These are phyloP conservation scores for Ferdinandea cuprea DNA, from an alignment of 2,888 invertebrate species.

Conservation along the genomic window DNA sequence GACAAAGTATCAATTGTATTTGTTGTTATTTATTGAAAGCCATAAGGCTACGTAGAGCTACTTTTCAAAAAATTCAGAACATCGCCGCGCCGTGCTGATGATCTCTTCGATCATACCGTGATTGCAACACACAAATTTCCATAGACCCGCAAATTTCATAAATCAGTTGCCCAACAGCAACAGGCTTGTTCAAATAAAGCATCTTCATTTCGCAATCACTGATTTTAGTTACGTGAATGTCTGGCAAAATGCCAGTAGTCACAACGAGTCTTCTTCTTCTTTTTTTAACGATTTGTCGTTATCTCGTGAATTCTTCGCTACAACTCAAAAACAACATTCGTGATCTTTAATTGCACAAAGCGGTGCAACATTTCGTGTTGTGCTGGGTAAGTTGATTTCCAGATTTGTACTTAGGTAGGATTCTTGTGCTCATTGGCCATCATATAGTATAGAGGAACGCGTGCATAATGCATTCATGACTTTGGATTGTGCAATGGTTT, in stretches of 20 bases:
- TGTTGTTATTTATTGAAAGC: too few relatives aligned
- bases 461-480: conserved; percentile 51
- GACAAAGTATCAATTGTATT: too few relatives aligned
- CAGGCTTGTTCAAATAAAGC: conserved; percentile 23
- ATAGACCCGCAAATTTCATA: too few relatives aligned
- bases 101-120: too few relatives aligned
- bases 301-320: conserved; percentile 2
- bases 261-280: conserved; percentile 10
- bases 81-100: too few relatives aligned
- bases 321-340: conserved; percentile 27
- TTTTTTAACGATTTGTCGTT: conserved; percentile 9
- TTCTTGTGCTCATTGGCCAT: conserved; percentile 28
- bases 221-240: conserved; percentile 18
- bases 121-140: too few relatives aligned
- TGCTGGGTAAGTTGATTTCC: neutral
- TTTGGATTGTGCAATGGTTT: conserved; percentile 39
- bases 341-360: conserved; percentile 59
- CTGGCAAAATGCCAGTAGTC: conserved; percentile 35
- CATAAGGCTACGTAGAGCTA: too few relatives aligned
- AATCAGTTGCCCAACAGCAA: neutral
- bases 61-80: too few relatives aligned
- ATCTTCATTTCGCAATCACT: conserved; percentile 53
- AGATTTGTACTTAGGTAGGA: conserved; percentile 14
- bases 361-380: conserved; percentile 38
- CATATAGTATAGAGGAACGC: conserved; percentile 26